phyloP scores from a whole-genome alignment of 2,888 invertebrate genomes.

The Colletes collaris region DNA sequence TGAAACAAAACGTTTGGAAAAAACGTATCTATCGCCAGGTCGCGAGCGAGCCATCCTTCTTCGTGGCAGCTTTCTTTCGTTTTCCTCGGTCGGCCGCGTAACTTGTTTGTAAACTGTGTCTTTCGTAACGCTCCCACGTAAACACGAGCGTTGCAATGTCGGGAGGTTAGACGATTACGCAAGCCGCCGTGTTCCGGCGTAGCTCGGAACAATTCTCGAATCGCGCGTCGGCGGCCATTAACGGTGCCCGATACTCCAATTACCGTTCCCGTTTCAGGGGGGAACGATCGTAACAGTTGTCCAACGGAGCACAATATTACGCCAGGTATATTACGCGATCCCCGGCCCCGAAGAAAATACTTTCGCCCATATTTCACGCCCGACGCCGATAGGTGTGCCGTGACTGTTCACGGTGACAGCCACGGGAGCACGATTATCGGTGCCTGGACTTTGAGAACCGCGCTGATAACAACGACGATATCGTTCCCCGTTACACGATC shows the following conservation, averaged over 20 bases:
- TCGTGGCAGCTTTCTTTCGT: background rate
- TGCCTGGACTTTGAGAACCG: slow-evolving; percentile 35
- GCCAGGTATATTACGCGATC: slow-evolving; percentile 28
- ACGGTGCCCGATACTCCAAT: slow-evolving; percentile 27
- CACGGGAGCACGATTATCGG: slow-evolving; percentile 37
- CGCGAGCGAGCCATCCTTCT: background rate
- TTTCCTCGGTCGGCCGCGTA: slow-evolving; percentile 2
- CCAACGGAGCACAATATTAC: slow-evolving; percentile 19
- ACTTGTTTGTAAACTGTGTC: background rate
- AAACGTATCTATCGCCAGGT: background rate
- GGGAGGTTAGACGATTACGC: slow-evolving; percentile 16
- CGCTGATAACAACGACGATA: slow-evolving; percentile 53
- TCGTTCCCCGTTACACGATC: slow-evolving; percentile 44
- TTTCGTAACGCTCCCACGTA: slow-evolving; percentile 12
- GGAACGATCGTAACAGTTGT: slow-evolving; percentile 24
- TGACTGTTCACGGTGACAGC: slow-evolving; percentile 48
- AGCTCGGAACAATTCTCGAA: slow-evolving; percentile 9
- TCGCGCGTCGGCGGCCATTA: slow-evolving; percentile 16
- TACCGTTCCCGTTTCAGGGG: slow-evolving; percentile 14
- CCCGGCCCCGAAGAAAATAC: slow-evolving; percentile 30
- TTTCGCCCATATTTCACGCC: slow-evolving; percentile 48
- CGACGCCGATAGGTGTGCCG: slow-evolving; percentile 38
- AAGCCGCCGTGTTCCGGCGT: background rate
- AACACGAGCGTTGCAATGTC: slow-evolving; percentile 3
- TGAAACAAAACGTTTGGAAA: background rate